These are phyloP conservation scores for Zootermopsis nevadensis DNA, from an alignment of 2,888 invertebrate species.

Conservation along the genomic window DNA sequence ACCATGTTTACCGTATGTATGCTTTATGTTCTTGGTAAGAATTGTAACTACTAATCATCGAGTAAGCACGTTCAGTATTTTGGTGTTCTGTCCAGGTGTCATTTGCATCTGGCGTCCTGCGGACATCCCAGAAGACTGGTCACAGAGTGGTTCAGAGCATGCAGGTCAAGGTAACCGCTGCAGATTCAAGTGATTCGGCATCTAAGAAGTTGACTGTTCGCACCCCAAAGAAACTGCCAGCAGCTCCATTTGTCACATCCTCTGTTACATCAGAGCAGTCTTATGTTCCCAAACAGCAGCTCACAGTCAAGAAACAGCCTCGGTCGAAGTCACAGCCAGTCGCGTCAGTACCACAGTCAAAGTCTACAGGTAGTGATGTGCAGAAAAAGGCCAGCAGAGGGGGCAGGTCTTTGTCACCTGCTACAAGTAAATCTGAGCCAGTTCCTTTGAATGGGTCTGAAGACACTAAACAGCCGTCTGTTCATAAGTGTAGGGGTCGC, in stretches of 20 bases:
- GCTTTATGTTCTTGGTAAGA: no score
- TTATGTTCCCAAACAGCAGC: not conserved
- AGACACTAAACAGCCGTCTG: not conserved
- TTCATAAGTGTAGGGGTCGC: constrained; percentile 9
- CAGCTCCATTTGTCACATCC: not conserved
- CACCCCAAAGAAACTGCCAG: not conserved
- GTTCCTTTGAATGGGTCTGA: not conserved
- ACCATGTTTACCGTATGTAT: no score
- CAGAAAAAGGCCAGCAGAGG: not conserved
- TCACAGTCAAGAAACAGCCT: not conserved
- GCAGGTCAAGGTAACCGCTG: not conserved
- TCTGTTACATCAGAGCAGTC: not conserved
- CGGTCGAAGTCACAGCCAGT: not conserved
- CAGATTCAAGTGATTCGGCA: not conserved
- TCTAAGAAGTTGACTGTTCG: not conserved
- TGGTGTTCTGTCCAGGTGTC: not conserved
- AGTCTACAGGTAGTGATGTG: not conserved
- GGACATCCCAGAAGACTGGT: not conserved
- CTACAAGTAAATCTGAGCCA: not conserved
- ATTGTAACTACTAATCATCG: no score
- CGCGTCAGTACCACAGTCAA: not conserved
- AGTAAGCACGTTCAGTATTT: not conserved
- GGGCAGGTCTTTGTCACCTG: constrained; percentile 17
- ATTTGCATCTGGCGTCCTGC: not conserved
- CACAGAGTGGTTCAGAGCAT: not conserved